phyloP scores from a whole-genome alignment of 2,113 vertebrate genomes.

The Noturus placidus region DNA sequence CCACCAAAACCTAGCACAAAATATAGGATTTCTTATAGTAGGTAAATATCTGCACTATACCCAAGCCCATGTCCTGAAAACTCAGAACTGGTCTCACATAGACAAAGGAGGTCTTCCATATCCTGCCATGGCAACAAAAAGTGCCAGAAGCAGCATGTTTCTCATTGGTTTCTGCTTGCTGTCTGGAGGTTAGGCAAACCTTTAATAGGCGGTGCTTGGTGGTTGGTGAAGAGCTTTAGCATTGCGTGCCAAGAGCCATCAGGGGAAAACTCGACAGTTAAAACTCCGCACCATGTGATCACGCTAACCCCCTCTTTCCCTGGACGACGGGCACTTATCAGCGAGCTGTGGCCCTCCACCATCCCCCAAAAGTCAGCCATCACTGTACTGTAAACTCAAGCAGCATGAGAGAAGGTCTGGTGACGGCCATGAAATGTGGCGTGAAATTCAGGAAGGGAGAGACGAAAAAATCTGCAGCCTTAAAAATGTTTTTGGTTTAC shows the following conservation, averaged over 20 bases:
- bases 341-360: slow-evolving; percentile 32
- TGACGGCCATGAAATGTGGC: slow-evolving; percentile 78
- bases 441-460: slow-evolving; percentile 68
- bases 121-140: slow-evolving; percentile 32
- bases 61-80: not conserved
- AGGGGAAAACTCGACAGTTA: slow-evolving; percentile 58
- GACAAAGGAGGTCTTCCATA: slow-evolving; percentile 16
- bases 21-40: not conserved
- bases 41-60: not conserved
- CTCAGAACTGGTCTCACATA: not conserved
- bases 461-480: slow-evolving; percentile 56
- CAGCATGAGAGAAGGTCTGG: slow-evolving; percentile 78
- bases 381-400: slow-evolving; percentile 69
- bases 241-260: slow-evolving; percentile 73
- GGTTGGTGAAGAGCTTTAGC: slow-evolving; percentile 43
- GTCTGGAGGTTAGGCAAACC: not conserved
- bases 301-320: slow-evolving; percentile 56
- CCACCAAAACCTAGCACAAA: not conserved
- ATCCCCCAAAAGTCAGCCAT: slow-evolving; percentile 55
- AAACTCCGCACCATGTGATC: slow-evolving; percentile 58
- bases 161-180: slow-evolving; percentile 37
- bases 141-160: slow-evolving; percentile 4
- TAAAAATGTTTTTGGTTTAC: slow-evolving; percentile 10
- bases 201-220: slow-evolving; percentile 18
- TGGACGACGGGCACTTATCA: slow-evolving; percentile 68